Conservation (phyloP, 1,140 invertebrate genomes). For the Copidosoma floridanum region DNA sequence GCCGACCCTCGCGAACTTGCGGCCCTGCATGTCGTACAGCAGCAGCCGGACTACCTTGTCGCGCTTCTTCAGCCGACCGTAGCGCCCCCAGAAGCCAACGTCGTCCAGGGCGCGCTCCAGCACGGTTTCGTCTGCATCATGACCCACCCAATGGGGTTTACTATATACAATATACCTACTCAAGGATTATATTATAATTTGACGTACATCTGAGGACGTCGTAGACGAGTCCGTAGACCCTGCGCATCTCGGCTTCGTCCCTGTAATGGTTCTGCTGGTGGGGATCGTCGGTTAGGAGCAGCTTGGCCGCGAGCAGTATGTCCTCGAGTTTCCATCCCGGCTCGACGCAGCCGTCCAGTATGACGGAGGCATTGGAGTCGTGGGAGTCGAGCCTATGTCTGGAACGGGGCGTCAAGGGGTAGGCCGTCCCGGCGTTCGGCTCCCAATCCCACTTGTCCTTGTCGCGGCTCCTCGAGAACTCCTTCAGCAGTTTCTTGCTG, state of each 20-base stretch:
- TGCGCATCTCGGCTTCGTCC: conserved; percentile 75
- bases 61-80: conserved; percentile 50
- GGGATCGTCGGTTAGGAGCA: conserved; percentile 30
- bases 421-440: conserved; percentile 17
- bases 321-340: conserved; percentile 46
- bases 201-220: conserved; percentile 73
- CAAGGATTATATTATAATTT: neutral
- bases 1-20: conserved; percentile 56
- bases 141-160: no score
- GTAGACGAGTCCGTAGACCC: conserved; percentile 74
- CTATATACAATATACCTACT: no score
- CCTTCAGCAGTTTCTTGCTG: neutral
- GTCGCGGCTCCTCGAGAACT: neutral
- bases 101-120: conserved; percentile 67
- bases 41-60: conserved; percentile 61
- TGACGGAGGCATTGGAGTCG: neutral
- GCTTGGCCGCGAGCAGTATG: conserved; percentile 38
- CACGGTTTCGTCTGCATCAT: conserved; percentile 71
- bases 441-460: conserved; percentile 42
- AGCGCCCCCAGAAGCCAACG: conserved; percentile 62
- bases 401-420: conserved; percentile 12
- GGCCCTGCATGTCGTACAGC: conserved; percentile 63
- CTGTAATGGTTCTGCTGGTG: conserved; percentile 31
- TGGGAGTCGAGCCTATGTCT: conserved; percentile 26
- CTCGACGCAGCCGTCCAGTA: conserved; percentile 30